These are phyloP conservation scores for Orthosia incerta DNA, from an alignment of 2,888 invertebrate species.

Conservation along the genomic window DNA sequence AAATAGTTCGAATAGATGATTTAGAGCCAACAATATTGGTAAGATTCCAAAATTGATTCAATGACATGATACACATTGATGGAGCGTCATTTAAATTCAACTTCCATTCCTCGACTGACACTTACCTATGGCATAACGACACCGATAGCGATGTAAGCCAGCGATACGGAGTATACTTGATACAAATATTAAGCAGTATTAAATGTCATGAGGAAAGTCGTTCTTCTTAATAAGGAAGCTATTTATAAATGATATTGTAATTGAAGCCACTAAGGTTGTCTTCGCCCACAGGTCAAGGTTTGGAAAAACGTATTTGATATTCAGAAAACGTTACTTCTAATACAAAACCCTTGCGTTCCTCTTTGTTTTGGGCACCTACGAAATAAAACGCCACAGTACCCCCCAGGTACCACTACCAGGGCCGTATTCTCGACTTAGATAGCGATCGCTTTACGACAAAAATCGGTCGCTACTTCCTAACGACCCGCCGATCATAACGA, in stretches of 20 bases:
- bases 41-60: conserved; percentile 54
- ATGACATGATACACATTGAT: conserved; percentile 61
- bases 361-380: no score
- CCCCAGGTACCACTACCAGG: no score
- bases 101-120: conserved; percentile 65
- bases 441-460: no score
- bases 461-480: no score
- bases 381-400: no score
- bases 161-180: conserved; percentile 51
- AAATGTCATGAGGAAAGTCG: conserved; percentile 69
- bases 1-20: conserved; percentile 18
- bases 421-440: no score
- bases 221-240: conserved; percentile 70
- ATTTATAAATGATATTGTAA: conserved; percentile 74
- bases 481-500: no score
- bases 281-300: conserved; percentile 61
- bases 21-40: conserved; percentile 20
- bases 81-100: conserved; percentile 73
- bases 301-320: conserved; percentile 2
- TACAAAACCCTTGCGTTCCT: background rate
- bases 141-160: conserved; percentile 52
- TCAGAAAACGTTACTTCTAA: conserved; percentile 2
- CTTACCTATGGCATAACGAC: conserved; percentile 67
- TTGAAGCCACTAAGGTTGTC: conserved; percentile 63
- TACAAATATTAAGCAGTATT: conserved; percentile 69